These are phyloP conservation scores for Heliornis fulica DNA, from an alignment of 2,113 vertebrate species.

Conservation along the genomic window DNA sequence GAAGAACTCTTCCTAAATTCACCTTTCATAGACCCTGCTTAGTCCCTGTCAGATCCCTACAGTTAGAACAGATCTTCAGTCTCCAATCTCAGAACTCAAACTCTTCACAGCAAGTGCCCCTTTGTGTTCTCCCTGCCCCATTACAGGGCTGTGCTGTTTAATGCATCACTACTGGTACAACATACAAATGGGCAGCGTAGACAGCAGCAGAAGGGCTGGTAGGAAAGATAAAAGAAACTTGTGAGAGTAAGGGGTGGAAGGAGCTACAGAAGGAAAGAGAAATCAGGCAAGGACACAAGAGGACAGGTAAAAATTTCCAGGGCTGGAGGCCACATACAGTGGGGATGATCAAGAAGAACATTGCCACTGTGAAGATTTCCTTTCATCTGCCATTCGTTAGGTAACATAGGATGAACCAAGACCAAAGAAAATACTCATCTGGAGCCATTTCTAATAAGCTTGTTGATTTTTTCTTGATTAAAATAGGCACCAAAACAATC, in stretches of 20 bases:
- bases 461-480: not conserved
- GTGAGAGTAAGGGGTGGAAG: not conserved
- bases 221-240: not conserved
- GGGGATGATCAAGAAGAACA: not conserved
- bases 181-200: not conserved
- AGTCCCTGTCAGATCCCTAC: fast-evolving
- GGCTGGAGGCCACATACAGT: not conserved
- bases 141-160: not conserved
- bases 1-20: not conserved
- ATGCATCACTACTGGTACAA: not conserved
- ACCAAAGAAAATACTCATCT: not conserved
- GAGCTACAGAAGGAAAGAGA: not conserved
- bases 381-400: not conserved
- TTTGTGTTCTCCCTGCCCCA: not conserved
- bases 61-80: not conserved
- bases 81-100: not conserved
- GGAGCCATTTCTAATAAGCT: not conserved
- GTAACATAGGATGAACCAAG: not conserved
- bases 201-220: not conserved
- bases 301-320: not conserved
- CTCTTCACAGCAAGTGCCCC: not conserved
- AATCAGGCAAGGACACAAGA: not conserved
- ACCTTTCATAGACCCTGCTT: not conserved
- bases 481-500: not conserved
- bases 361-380: not conserved